phyloP scores from a whole-genome alignment of 2,888 invertebrate species.

The Sympetrum striolatum region DNA sequence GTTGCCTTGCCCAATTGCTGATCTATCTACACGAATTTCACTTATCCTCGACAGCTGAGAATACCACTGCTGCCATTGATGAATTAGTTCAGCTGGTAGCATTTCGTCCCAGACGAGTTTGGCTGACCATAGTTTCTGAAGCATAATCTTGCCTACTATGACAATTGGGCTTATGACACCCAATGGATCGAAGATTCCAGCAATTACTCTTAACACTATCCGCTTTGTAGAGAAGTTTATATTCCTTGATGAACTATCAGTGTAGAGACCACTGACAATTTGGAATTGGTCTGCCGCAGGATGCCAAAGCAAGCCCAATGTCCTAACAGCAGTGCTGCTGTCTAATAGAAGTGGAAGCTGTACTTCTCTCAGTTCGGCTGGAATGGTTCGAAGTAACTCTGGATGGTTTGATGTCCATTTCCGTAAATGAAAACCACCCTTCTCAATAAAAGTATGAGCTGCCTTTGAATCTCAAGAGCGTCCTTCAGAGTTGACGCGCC shows the following conservation, averaged over 20 bases:
- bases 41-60: neutral
- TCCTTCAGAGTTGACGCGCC: neutral
- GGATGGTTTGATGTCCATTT: neutral
- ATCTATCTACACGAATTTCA: neutral
- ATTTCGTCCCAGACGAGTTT: neutral
- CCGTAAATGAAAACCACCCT: neutral
- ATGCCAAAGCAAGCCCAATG: neutral
- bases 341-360: neutral
- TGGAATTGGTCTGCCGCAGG: neutral
- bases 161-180: neutral
- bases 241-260: too few species aligned
- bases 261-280: neutral
- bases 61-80: neutral
- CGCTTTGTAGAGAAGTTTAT: neutral
- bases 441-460: neutral
- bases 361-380: neutral
- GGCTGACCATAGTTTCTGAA: neutral
- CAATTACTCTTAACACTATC: neutral
- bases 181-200: neutral
- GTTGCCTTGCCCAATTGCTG: too few species aligned
- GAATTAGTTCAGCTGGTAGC: neutral
- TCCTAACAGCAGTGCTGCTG: neutral
- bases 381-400: neutral
- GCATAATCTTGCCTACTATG: neutral
- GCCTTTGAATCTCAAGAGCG: neutral